Base-by-base conservation (phyloP, 1,140 invertebrate species). In the Plectus sambesii region DNA sequence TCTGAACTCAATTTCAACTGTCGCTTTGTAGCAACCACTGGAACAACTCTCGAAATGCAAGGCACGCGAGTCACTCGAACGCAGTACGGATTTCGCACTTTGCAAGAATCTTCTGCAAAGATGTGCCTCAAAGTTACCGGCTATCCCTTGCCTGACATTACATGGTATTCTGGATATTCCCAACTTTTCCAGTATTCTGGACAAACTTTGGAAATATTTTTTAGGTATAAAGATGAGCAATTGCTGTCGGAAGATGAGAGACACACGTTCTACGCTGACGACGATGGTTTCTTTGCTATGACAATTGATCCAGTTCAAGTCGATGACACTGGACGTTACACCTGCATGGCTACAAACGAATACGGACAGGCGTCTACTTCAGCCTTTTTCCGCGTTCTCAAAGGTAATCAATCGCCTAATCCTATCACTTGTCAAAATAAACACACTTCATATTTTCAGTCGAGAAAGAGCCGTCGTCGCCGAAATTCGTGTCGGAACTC, bases 41-140 rank as follows among this genome's bases (percentile, higher is more conserved):
- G 64, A 30, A 67, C 64, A 12, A 68, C 64, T 8, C 55, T 67
- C 9, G 64, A 67, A 47, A 67, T 67, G 64, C 64, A 67, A 49
- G 64, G 64, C 42, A 67, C 64, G 8, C 55, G 63, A 19, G 63
- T 67, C 1, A 67, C 64, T 15, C 49, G 67, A 47, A 67, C 64
- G 8, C 64, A 67, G 44, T 67, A 79, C 82, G 38, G 85, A 86
- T 66, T 78, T 81, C 29, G 81, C 86, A 63, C 82, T 82, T 5
- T 81, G 77, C 45, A 77, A 38, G 87, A 86, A 39, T 84, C 81
- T 1, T 87, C 87, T 5, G 90, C 89, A n/a, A 93, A 94, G 79
- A 71, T 98, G 54, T 92, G 97, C 61, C 76, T 86, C 17, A 80
- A 84, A 66, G 83, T 92, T 51, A 84, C 84, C 66, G 92, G 90